Conservation (phyloP, 2,113 vertebrate species). For the Felis catus region F.catus_Fca126_mat1.0 CM031418.1:38790001-38790500, state of each 20-base stretch:
- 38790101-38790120: background rate
- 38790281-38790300: background rate
- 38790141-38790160: background rate
- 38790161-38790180: background rate
- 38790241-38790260: background rate
- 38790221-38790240: background rate
- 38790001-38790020: background rate
- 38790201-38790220: fast-evolving
- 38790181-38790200: background rate
- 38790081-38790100: background rate
- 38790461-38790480: background rate
- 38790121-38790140: background rate
- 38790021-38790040: background rate
- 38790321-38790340: background rate
- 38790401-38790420: background rate
- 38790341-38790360: no score
- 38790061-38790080: background rate
- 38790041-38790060: background rate
- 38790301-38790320: background rate
- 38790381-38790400: background rate
- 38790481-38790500: background rate
- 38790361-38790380: background rate
- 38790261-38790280: background rate
- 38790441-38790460: background rate
- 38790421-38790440: background rate